Conservation (phyloP, 2,888 invertebrate species). For the Drosophila bunnanda region DNA sequence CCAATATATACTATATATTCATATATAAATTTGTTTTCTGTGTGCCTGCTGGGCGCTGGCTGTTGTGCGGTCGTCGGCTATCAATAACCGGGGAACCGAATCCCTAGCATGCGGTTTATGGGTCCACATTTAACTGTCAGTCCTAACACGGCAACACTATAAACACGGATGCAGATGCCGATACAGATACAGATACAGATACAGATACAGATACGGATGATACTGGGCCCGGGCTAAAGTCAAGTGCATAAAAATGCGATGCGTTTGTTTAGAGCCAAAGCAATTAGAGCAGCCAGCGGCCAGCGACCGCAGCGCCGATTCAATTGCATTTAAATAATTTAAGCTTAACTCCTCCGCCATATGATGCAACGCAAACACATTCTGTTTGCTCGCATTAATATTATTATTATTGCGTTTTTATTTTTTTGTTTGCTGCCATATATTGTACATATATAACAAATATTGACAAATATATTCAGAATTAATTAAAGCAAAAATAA, state of each 20-base stretch:
- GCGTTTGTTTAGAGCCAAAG: constrained; percentile 42
- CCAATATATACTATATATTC: not conserved
- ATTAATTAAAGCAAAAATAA: constrained; percentile 61
- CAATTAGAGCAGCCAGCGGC: constrained; percentile 42
- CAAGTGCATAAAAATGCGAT: constrained; percentile 47
- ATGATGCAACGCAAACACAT: constrained; percentile 45
- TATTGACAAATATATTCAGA: constrained; percentile 65
- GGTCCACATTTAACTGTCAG: constrained; percentile 9
- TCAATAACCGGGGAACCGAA: constrained; percentile 71
- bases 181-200: constrained; percentile 10
- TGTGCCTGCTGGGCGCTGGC: constrained; percentile 36
- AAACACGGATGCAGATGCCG: constrained; percentile 7
- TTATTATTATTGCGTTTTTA: constrained; percentile 35
- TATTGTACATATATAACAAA: constrained; percentile 43
- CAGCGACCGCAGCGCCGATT: constrained; percentile 43
- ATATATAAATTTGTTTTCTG: not conserved
- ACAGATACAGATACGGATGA: constrained; percentile 3
- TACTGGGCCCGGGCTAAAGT: constrained; percentile 26
- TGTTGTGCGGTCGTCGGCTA: constrained; percentile 65
- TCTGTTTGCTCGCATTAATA: constrained; percentile 56
- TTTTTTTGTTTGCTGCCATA: constrained; percentile 18
- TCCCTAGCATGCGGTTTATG: constrained; percentile 70
- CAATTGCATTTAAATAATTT: constrained; percentile 51
- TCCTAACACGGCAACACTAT: constrained; percentile 12
- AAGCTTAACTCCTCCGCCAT: constrained; percentile 42